Evolutionary conservation across 2,797 vertebrate species (phyloP), one percentile per base, ranked within the genome.

Genomic region (Enteromius unitaeniatus): DNA sequence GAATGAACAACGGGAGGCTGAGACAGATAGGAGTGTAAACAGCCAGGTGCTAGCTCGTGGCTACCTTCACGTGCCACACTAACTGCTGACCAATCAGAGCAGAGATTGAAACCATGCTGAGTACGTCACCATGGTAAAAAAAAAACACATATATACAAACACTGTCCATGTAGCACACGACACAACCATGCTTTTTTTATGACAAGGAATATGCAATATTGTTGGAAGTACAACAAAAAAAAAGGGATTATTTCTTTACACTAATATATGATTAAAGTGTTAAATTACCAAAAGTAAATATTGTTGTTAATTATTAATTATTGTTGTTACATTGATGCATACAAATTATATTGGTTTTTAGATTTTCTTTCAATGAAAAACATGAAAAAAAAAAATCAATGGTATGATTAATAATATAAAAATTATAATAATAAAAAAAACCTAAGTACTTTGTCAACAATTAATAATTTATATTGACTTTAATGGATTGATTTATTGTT

Each of bases 11-110:
- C 4, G 28, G 9, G 51, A 58, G 37, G 15, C 42, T 70, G 26
- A 70, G 34, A 58, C 15, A 42, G 17, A 70, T 5, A 42, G 34
- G 78, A 69, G n/a, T 26, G 34, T 55, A 28, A 81, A 70, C 67
- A 58, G 15, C 17, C 37, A 58, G 53, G 65, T 80, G 65, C 15
- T 67, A 70, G 42, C 49, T 26, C 26, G n/a, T n/a, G n/a, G n/a
- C n/a, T n/a, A 78, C 78, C 65, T 69, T 79, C 47, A 34, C 72
- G n/a, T 34, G 65, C 42, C 28, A 34, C 76, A 78, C 76, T 49
- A 65, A 78, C 60, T 49, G 34, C 78, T 80, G 78, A 80, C 78
- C 78, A 80, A 80, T 69, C 78, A 69, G 31, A 79, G 34, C 9
- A 28, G n/a, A 58, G 65, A 69, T 14, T 69, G 49, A 42, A 49